These are phyloP conservation scores for Amphibalanus amphitrite DNA, from an alignment of 1,140 invertebrate genomes.

Conservation along the genomic window DNA sequence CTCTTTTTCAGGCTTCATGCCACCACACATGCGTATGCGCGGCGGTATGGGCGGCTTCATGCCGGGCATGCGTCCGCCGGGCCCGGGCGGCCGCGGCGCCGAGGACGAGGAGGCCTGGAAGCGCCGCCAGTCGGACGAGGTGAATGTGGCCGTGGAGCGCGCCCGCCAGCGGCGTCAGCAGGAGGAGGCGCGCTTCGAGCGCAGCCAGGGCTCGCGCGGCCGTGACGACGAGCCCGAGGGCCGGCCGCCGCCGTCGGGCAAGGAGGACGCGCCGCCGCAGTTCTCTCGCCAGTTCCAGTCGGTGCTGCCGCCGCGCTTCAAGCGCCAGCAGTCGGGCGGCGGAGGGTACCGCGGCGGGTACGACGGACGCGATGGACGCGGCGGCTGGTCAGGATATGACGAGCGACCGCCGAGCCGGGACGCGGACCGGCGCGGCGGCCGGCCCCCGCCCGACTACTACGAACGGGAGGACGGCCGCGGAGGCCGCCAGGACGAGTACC, in stretches of 20 bases:
- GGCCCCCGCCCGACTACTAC: background rate
- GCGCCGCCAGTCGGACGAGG: background rate
- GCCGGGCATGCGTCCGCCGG: background rate
- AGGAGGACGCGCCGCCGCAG: background rate
- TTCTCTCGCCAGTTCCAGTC: background rate
- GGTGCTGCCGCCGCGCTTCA: background rate
- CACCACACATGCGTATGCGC: background rate
- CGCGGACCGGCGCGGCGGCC: background rate
- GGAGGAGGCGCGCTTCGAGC: background rate
- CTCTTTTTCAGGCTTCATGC: background rate
- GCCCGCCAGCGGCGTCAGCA: constrained; percentile 1
- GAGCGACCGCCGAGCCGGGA: background rate
- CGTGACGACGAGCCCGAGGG: background rate
- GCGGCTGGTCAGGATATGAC: background rate
- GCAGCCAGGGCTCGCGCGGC: background rate
- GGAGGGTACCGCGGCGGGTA: too few species aligned
- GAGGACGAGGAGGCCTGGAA: background rate
- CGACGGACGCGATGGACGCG: background rate
- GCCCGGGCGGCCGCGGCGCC: too few species aligned
- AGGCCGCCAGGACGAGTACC: background rate
- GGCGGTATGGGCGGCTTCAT: background rate
- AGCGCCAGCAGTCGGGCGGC: background rate
- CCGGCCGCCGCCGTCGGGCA: background rate
- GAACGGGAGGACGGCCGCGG: background rate
- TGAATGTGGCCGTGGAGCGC: background rate